These are phyloP conservation scores for Coecobrya sp. DNA, from an alignment of 2,888 invertebrate species.

Conservation along the genomic window DNA sequence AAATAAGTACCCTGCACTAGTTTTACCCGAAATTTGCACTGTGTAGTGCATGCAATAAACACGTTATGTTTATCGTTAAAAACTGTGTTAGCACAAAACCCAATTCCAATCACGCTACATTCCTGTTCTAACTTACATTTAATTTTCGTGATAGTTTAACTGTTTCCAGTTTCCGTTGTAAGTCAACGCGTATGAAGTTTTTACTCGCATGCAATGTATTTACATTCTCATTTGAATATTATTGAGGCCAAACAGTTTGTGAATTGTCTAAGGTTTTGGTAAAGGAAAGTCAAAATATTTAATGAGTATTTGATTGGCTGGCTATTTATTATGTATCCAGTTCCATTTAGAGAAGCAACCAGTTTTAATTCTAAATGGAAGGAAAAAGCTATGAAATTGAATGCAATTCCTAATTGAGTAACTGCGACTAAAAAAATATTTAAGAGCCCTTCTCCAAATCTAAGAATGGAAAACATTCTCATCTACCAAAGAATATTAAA, in stretches of 20 bases:
- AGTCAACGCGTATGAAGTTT: background rate
- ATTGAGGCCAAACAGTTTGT: too few species aligned
- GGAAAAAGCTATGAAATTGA: background rate
- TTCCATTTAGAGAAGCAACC: too few species aligned
- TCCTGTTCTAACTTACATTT: slow-evolving; percentile 47
- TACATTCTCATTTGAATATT: slow-evolving; percentile 52
- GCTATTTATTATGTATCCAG: too few species aligned
- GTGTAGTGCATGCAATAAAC: background rate
- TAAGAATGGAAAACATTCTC: slow-evolving; percentile 14
- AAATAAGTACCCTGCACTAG: slow-evolving; percentile 18
- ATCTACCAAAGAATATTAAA: slow-evolving; percentile 6
- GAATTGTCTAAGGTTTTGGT: too few species aligned
- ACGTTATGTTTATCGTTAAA: background rate
- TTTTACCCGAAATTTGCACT: slow-evolving; percentile 6
- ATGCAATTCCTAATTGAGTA: too few species aligned
- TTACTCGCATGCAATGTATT: slow-evolving; percentile 57
- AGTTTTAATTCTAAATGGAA: background rate
- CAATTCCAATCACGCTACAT: slow-evolving; percentile 39
- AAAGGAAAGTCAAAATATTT: too few species aligned
- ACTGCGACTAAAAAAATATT: too few species aligned
- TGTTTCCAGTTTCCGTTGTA: background rate
- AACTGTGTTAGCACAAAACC: background rate
- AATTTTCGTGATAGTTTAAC: slow-evolving; percentile 42
- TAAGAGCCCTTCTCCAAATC: background rate
- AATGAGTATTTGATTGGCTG: too few species aligned